These are phyloP conservation scores for Thymelicus sylvestris DNA, from an alignment of 2,888 invertebrate genomes.

Conservation along the genomic window DNA sequence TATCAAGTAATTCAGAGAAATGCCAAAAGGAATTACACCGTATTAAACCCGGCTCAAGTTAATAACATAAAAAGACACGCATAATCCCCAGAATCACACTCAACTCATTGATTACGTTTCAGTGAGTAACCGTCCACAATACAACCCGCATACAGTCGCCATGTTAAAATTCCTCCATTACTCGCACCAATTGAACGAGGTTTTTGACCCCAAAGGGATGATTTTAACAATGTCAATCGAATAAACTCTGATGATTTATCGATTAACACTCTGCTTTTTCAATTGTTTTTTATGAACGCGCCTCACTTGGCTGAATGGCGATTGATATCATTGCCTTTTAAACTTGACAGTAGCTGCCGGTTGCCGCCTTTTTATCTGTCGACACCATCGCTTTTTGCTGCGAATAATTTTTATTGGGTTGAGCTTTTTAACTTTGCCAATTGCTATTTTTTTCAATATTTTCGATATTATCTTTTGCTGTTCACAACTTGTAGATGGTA, in stretches of 20 bases:
- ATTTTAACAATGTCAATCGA: conserved; percentile 61
- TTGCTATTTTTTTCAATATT: background rate
- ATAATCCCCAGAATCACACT: conserved; percentile 38
- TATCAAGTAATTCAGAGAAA: conserved; percentile 29
- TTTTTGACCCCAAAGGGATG: conserved; percentile 69
- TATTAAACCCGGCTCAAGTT: conserved; percentile 10
- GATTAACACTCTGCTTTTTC: conserved; percentile 40
- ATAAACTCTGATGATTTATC: conserved; percentile 49
- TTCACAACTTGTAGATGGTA: too few species aligned
- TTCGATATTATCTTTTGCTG: too few species aligned
- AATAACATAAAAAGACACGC: conserved; percentile 33
- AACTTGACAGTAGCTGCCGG: conserved; percentile 35
- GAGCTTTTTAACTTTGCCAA: conserved; percentile 12
- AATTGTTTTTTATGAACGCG: conserved; percentile 34
- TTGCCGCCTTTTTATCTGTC: conserved; percentile 36
- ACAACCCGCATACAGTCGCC: conserved; percentile 63
- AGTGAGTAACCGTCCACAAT: conserved; percentile 46
- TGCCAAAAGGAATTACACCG: conserved; percentile 20
- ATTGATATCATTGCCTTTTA: conserved; percentile 40
- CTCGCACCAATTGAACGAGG: conserved; percentile 66
- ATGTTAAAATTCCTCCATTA: conserved; percentile 66
- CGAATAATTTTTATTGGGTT: conserved; percentile 20
- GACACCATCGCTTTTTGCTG: conserved; percentile 20
- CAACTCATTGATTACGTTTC: conserved; percentile 49
- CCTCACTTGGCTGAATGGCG: conserved; percentile 34